Conservation (phyloP, 2,888 invertebrate genomes). For the Tinea trinotella region DNA sequence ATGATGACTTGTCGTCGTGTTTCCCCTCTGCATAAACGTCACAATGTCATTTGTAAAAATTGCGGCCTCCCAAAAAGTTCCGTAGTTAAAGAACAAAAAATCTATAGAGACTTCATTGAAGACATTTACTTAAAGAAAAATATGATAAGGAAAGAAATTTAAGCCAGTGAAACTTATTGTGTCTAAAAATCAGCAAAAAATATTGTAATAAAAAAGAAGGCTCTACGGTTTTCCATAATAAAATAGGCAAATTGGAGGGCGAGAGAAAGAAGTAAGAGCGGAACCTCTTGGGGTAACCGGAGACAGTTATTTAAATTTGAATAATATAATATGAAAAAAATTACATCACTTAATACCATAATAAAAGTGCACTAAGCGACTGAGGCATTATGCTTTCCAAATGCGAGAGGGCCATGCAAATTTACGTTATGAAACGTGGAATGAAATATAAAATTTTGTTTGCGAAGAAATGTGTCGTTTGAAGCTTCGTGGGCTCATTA, state of each 20-base stretch:
- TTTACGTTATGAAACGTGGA: constrained; percentile 68
- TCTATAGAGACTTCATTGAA: constrained; percentile 29
- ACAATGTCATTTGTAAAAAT: constrained; percentile 73
- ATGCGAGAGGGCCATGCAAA: constrained; percentile 65
- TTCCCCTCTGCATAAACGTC: constrained; percentile 67
- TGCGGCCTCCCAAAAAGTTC: constrained; percentile 63
- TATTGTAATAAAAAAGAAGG: neutral
- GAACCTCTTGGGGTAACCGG: constrained; percentile 64
- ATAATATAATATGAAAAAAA: constrained; percentile 75
- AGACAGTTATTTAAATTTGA: constrained; percentile 76
- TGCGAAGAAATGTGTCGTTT: constrained; percentile 59
- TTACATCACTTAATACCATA: constrained; percentile 74
- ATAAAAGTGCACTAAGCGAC: constrained; percentile 74
- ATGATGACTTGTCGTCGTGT: constrained; percentile 67
- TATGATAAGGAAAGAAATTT: neutral
- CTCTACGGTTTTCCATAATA: constrained; percentile 36
- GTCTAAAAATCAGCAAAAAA: too few species aligned
- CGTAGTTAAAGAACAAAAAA: constrained; percentile 53
- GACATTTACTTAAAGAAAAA: constrained; percentile 17
- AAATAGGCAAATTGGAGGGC: constrained; percentile 60
- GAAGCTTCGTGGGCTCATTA: constrained; percentile 62
- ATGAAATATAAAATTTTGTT: constrained; percentile 69
- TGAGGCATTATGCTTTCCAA: constrained; percentile 65
- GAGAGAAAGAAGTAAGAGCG: constrained; percentile 62
- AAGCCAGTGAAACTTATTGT: too few species aligned